phyloP scores from a whole-genome alignment of 2,888 invertebrate species.

The Odontothrips loti region DNA sequence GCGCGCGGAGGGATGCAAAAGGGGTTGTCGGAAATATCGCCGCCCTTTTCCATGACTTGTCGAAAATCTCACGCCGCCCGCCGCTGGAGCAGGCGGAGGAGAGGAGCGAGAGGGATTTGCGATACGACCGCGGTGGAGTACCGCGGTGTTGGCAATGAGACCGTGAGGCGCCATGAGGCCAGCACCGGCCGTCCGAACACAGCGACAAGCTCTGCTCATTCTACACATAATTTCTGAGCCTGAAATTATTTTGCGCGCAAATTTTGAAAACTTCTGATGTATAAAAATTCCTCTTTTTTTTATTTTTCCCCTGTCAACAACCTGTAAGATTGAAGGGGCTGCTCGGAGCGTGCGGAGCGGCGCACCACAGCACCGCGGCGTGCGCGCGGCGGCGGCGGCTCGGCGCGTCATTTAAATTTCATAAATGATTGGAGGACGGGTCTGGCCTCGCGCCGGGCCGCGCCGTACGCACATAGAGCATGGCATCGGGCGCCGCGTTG shows the following conservation, averaged over 20 bases:
- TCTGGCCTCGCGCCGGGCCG: conserved; percentile 40
- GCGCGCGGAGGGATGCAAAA: no score
- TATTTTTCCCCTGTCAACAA: no score
- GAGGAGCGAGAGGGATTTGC: conserved; percentile 29
- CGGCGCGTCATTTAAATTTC: conserved; percentile 31
- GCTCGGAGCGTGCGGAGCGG: conserved; percentile 12
- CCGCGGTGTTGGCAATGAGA: conserved; percentile 35
- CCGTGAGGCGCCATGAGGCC: no score
- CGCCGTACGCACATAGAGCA: conserved; percentile 39
- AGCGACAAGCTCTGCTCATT: no score
- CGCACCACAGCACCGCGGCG: conserved; percentile 28
- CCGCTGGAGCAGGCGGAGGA: conserved; percentile 31
- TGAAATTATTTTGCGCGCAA: no score
- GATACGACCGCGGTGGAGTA: conserved; percentile 40
- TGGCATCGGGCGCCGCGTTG: conserved; percentile 40
- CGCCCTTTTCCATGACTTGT: no score
- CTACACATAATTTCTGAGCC: no score
- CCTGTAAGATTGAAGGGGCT: no score
- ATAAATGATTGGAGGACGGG: conserved; percentile 34
- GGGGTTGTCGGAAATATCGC: no score
- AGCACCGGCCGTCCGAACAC: no score
- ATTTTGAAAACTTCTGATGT: no score
- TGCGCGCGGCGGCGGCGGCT: conserved; percentile 32
- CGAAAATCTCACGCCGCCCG: not conserved
- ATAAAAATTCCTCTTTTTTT: no score